A percentile compares a stretch with the other conserved stretches of the same genome.
phyloP scores from a whole-genome alignment of 2,113 vertebrate genomes.

The Girardinichthys multiradiatus region DNA sequence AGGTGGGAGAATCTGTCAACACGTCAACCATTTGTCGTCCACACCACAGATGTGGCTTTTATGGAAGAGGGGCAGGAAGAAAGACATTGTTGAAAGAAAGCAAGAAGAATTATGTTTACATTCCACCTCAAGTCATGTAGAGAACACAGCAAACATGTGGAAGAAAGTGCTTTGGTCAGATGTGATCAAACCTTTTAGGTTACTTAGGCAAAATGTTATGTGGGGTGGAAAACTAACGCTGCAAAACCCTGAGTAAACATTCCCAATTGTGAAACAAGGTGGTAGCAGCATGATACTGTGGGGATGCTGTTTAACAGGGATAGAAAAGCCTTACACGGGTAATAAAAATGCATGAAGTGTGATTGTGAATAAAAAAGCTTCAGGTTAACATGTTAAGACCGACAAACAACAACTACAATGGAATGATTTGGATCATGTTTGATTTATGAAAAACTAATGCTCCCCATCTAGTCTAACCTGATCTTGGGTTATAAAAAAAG shows the following conservation, averaged over 20 bases:
- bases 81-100: background rate
- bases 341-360: background rate
- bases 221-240: no score
- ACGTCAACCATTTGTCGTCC: background rate
- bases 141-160: background rate
- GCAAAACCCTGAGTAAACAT: no score
- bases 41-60: background rate
- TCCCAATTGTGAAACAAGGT: no score
- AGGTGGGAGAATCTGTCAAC: background rate
- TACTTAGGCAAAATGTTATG: background rate
- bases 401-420: no score
- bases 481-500: no score
- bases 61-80: background rate
- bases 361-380: background rate
- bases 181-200: background rate
- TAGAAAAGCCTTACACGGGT: no score
- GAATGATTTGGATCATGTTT: no score
- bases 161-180: background rate
- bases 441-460: no score
- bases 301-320: no score
- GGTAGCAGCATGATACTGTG: no score
- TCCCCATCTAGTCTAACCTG: no score
- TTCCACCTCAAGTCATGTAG: background rate
- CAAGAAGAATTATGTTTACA: background rate
- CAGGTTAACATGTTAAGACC: no score